Evolutionary conservation across 2,797 vertebrate genomes (phyloP), one percentile per base, ranked within the genome.

Genomic region (Halcyon leucocephala): DNA sequence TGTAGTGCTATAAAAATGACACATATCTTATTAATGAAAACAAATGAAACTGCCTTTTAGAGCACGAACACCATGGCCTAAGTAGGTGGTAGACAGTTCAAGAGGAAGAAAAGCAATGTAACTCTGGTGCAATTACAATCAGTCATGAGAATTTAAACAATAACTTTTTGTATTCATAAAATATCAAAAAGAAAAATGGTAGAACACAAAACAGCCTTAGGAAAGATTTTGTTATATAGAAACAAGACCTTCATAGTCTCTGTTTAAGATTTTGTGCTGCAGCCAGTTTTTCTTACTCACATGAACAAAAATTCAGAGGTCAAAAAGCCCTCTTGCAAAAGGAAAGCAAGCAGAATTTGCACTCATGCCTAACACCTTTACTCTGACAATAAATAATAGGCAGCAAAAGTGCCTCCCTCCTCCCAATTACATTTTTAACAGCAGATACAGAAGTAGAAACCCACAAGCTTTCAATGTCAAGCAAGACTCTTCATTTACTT

Each of bases 21-120:
- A 97, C 58, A 31, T 95, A 94, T 96, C 95, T 96, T 96, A 97
- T 96, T 96, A 97, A 97, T 82, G 89, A 89, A 97, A 97, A 97
- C 95, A 96, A 97, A 97, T 96, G 95, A 95, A 97, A 97, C 89
- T 93, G 94, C 74, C 85, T 96, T 96, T 94, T 88, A 96, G 72
- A 96, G 86, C 77, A 86, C 39, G 74, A 96, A 96, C 92, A 96
- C 88, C 78, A 87, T 52, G 90, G 61, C 39, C 95, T 94, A 95
- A 97, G 79, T 97, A 97, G 95, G 92, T 93, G 93, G 92, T 65
- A 97, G 95, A 95, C 94, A 95, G 94, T 93, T 96, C 88, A 96
- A 95, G 95, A 92, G 67, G 85, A 97, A 96, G 90, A 95, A 97
- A 97, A 96, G 67, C 82, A 96, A 90, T 91, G 93, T 92, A 92